Base-by-base conservation (phyloP, 1,140 invertebrate genomes). In the Chelonus insularis region DNA sequence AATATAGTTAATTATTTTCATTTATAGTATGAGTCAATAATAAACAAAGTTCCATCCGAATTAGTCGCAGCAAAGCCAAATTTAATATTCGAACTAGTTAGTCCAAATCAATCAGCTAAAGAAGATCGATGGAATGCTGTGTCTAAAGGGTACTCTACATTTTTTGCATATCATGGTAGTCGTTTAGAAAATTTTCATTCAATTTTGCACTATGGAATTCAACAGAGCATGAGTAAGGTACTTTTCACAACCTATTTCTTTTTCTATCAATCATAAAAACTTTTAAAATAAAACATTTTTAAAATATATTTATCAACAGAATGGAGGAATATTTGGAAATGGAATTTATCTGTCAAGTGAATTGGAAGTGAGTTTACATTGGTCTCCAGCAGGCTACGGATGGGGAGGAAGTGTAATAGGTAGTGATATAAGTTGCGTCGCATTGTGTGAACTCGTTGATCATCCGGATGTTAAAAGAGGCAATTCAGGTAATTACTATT, bases 151-250 rank as follows among this genome's bases (percentile, higher is more conserved):
- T 81, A 83, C 65, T 80, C 84, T 55, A 82, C 86, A 14, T 84
- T 91, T 70, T 86, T 85, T 73, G 91, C 89, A 9, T 94, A 88
- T 70, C 90, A 93, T 79, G 91, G 91, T 20, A 92, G 89, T 75
- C 82, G 87, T 62, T 76, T 91, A 55, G 90, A 92, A 76, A 92
- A 92, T 78, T 92, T 92, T 75, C 88, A 92, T 81, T 90, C 90
- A 0, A 92, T 94, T 62, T 73, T 92, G 34, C 86, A 91, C 75
- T 87, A 90, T 79, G 91, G 91, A 23, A 77, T 93, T 56, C 88
- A 91, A 66, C 86, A 88, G 66, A 87, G 88, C 76, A 84, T 91
- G 77, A 91, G 88, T 74, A 91, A 91, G 82, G 89, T 91, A 80
- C 2, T 18, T 43, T 43, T 18, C 0, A 16, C 8, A 16, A 16